These are phyloP conservation scores for Neodiprion pinetum DNA, from an alignment of 1,140 invertebrate species.

Conservation along the genomic window DNA sequence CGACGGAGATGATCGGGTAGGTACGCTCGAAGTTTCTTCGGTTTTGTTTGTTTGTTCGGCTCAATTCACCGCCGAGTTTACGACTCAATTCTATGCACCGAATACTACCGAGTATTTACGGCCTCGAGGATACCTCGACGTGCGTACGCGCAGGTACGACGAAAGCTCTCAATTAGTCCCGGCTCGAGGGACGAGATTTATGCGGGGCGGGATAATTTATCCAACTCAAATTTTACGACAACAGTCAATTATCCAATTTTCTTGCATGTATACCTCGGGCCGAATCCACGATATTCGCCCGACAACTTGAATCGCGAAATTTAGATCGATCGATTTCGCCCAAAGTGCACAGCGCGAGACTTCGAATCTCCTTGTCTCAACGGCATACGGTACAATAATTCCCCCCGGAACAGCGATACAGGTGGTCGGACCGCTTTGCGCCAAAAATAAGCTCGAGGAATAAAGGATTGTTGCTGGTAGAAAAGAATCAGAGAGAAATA, in stretches of 20 bases:
- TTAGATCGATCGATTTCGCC: constrained; percentile 7
- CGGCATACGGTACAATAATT: no score
- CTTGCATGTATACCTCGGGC: neutral
- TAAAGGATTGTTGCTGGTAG: no score
- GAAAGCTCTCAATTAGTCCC: constrained; percentile 1
- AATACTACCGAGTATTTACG: neutral
- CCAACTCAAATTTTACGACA: neutral
- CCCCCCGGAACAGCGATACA: neutral
- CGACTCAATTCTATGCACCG: constrained; percentile 7
- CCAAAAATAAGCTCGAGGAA: no score
- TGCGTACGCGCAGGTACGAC: neutral
- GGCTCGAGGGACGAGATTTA: neutral
- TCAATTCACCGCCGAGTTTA: neutral
- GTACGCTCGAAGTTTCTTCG: no score
- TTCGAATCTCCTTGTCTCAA: neutral
- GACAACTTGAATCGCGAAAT: neutral
- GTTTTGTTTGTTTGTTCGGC: no score
- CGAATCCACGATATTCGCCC: neutral
- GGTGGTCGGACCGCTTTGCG: neutral
- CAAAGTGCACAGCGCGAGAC: neutral
- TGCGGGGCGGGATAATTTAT: neutral
- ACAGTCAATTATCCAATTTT: constrained; percentile 2
- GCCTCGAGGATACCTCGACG: no score
- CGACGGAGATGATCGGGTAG: no score
- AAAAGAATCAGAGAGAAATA: no score